These are phyloP conservation scores for human (Homo sapiens) DNA, from an alignment of 2,113 vertebrate genomes.

Conservation along the genomic window DNA sequence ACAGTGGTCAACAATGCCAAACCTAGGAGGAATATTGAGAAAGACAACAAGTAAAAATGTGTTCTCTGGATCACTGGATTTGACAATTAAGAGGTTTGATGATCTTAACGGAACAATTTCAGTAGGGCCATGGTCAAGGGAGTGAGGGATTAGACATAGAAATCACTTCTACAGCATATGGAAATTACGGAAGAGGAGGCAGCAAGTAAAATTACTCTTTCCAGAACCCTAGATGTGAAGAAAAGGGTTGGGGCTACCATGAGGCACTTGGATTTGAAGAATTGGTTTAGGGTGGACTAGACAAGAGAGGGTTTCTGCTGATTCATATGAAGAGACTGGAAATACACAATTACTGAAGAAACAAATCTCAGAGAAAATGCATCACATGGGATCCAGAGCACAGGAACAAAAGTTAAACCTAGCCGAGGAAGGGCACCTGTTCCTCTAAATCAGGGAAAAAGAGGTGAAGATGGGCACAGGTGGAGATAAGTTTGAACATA, in stretches of 20 bases:
- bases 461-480: background rate
- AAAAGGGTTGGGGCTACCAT: background rate
- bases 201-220: background rate
- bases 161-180: background rate
- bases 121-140: background rate
- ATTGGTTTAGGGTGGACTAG: background rate
- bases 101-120: background rate
- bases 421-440: background rate
- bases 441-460: background rate
- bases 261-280: background rate
- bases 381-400: background rate
- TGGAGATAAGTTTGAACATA: background rate
- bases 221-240: background rate
- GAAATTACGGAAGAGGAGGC: background rate
- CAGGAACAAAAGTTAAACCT: background rate
- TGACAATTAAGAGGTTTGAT: background rate
- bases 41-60: background rate
- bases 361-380: background rate
- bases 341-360: background rate
- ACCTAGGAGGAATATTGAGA: background rate
- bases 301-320: background rate
- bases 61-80: background rate
- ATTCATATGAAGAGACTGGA: background rate
- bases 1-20: background rate
- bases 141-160: background rate